A percentile compares a stretch with the other conserved stretches of the same genome.
Evolutionary conservation across 2,113 vertebrate genomes (phyloP).

Genomic region (Pipa parva): DNA sequence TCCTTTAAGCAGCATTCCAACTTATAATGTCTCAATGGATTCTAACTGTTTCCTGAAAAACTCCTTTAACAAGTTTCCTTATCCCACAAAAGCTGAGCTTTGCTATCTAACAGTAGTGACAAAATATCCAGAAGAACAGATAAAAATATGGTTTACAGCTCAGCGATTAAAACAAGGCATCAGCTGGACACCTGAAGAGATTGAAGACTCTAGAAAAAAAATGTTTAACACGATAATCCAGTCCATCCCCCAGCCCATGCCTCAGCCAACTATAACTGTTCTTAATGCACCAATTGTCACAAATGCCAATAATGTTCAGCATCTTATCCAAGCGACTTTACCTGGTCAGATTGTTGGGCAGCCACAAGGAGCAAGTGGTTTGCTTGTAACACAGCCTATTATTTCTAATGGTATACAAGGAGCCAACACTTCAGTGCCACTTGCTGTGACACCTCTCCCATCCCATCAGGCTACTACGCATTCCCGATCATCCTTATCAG

Average conservation of each 20-base stretch:
- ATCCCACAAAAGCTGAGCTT: constrained; percentile 95
- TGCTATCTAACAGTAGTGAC: constrained; percentile 97
- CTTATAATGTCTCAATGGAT: constrained; percentile 94
- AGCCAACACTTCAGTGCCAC: constrained; percentile 74
- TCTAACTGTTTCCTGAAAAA: constrained; percentile 93
- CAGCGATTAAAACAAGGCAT: constrained; percentile 96
- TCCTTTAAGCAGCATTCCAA: constrained; percentile 94
- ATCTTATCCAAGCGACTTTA: constrained; percentile 77
- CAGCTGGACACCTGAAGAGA: constrained; percentile 98
- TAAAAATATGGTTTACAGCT: constrained; percentile 98
- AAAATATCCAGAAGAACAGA: constrained; percentile 94
- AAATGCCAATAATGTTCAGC: constrained; percentile 69
- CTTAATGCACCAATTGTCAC: constrained; percentile 82
- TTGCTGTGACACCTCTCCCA: constrained; percentile 73
- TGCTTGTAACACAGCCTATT: constrained; percentile 87
- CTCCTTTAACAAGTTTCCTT: constrained; percentile 96
- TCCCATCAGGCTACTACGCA: constrained; percentile 68
- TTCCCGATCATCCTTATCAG: constrained; percentile 64
- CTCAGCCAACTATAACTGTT: constrained; percentile 78
- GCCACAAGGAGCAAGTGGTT: constrained; percentile 69
- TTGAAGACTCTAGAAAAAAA: constrained; percentile 94
- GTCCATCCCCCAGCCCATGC: constrained; percentile 68
- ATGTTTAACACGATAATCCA: constrained; percentile 98
- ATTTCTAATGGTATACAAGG: constrained; percentile 87
- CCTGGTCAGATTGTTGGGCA: constrained; percentile 79